Conservation (phyloP, 2,888 invertebrate species). For the Caenorhabditis sp. region DNA sequence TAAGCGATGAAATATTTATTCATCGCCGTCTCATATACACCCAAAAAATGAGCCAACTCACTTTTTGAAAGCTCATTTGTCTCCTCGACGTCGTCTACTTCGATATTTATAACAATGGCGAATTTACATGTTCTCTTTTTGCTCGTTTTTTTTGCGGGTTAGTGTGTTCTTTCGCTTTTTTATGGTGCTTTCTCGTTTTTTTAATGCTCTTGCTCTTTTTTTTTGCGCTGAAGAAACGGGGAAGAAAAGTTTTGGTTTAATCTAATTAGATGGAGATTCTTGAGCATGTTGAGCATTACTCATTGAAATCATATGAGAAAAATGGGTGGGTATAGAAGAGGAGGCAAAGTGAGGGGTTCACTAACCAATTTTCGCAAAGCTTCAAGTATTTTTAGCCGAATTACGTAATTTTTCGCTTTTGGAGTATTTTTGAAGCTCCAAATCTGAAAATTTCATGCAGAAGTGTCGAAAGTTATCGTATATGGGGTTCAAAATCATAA, state of each 20-base stretch:
- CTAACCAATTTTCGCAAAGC: no score
- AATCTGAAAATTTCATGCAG: no score
- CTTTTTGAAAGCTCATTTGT: background rate
- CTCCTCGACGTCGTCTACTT: constrained; percentile 10
- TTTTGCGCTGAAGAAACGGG: background rate
- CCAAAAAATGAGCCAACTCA: background rate
- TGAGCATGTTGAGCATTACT: no score
- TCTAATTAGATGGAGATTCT: no score
- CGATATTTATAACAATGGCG: constrained; percentile 33
- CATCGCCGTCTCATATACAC: background rate
- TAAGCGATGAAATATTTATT: background rate
- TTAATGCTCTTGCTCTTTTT: background rate
- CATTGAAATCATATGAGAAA: no score
- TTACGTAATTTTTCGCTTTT: no score
- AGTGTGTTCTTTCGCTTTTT: background rate
- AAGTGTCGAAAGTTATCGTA: no score
- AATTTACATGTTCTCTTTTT: background rate
- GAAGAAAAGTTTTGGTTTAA: background rate
- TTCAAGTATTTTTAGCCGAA: no score
- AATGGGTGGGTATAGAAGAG: no score
- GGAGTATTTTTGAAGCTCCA: no score
- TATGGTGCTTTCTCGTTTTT: background rate
- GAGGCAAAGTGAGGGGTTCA: no score
- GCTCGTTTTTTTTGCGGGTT: background rate
- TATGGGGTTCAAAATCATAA: no score